These are phyloP conservation scores for Apodemia mormo DNA, from an alignment of 2,888 invertebrate species.

Conservation along the genomic window DNA sequence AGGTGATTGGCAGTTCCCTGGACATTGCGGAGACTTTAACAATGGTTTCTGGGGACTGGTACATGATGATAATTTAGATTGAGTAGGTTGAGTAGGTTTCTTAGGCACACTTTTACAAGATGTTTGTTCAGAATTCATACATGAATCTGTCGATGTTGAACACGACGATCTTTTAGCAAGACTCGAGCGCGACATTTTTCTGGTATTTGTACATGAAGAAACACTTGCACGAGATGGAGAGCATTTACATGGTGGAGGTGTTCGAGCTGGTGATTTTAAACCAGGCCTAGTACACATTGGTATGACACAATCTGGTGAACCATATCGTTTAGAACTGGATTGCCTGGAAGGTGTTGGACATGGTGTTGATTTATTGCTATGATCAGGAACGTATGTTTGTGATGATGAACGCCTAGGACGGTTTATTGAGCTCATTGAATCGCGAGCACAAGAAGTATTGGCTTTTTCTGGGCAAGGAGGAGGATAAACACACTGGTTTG, in stretches of 20 bases:
- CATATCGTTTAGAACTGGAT: neutral
- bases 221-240: neutral
- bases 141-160: neutral
- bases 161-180: neutral
- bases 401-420: conserved; percentile 15
- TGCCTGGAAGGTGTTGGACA: neutral
- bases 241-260: conserved; percentile 1
- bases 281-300: neutral
- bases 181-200: neutral
- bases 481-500: neutral
- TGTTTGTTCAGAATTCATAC: neutral
- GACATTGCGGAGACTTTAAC: neutral
- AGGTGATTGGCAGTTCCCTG: neutral
- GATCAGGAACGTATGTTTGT: conserved; percentile 21
- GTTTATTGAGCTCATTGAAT: neutral
- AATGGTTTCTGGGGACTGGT: conserved; percentile 18
- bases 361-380: conserved; percentile 17
- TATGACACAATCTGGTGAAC: neutral
- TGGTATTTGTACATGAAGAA: neutral
- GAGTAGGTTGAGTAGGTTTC: neutral
- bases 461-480: neutral
- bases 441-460: neutral
- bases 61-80: conserved; percentile 20
- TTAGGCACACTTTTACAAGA: neutral
- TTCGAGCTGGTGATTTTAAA: neutral